Evolutionary conservation across 1,140 invertebrate species (phyloP).

Genomic region (Arctopsyche grandis): DNA sequence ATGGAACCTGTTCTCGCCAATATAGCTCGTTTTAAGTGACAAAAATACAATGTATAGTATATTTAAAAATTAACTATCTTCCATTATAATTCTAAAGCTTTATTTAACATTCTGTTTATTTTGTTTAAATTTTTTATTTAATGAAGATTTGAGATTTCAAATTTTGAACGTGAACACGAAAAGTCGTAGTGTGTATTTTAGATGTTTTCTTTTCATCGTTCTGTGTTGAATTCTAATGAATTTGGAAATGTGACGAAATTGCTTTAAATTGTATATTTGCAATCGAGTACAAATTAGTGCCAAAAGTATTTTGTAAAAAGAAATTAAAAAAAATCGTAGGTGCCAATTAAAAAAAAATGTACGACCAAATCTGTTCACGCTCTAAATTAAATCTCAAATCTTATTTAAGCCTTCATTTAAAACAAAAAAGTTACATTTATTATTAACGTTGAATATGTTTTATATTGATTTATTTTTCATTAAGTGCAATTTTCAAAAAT

Average conservation of each 20-base stretch:
- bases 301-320: conserved; percentile 44
- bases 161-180: not conserved
- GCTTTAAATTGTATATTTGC: conserved; percentile 40
- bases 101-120: not conserved
- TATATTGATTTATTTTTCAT: conserved; percentile 14
- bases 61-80: conserved; percentile 15
- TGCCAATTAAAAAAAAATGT: conserved; percentile 30
- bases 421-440: not conserved
- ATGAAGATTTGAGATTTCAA: not conserved
- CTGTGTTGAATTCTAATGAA: not conserved
- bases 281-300: conserved; percentile 45
- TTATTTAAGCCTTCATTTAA: not conserved
- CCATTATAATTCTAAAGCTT: conserved; percentile 22
- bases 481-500: conserved; percentile 38
- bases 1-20: conserved; percentile 52
- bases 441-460: not conserved
- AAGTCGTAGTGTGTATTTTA: not conserved
- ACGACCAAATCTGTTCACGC: not conserved
- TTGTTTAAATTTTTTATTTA: not conserved
- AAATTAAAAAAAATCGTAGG: conserved; percentile 26
- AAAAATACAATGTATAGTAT: conserved; percentile 36
- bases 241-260: conserved; percentile 11
- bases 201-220: conserved; percentile 8
- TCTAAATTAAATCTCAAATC: not conserved
- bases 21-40: conserved; percentile 39